These are phyloP conservation scores for Phoebastria nigripes DNA, from an alignment of 2,797 vertebrate species.

Conservation along the genomic window DNA sequence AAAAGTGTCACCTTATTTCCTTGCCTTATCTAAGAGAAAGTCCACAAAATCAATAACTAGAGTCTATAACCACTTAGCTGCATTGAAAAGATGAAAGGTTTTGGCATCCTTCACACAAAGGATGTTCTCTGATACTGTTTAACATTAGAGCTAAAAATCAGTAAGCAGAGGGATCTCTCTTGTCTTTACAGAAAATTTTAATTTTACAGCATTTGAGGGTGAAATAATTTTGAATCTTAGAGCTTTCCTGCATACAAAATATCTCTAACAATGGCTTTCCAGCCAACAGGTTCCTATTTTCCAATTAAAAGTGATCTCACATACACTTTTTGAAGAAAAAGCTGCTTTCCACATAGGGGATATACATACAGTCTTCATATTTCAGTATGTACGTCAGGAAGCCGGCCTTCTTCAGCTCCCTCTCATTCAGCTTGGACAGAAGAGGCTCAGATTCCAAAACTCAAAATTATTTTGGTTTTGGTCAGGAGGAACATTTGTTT, in stretches of 20 bases:
- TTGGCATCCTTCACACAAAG: not conserved
- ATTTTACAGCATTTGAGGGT: not conserved
- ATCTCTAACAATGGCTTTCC: not conserved
- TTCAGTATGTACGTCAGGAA: not conserved
- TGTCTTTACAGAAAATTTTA: not conserved
- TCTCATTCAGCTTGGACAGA: not conserved
- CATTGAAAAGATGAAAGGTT: not conserved
- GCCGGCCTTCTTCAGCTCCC: not conserved
- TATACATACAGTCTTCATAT: not conserved
- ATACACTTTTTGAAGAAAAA: not conserved
- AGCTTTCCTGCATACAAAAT: not conserved
- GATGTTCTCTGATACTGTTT: not conserved
- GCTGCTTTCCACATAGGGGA: not conserved
- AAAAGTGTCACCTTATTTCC: not conserved
- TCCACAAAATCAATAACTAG: not conserved
- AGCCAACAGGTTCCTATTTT: not conserved
- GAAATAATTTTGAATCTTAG: not conserved
- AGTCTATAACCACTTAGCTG: not conserved
- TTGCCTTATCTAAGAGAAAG: not conserved
- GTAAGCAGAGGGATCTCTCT: not conserved
- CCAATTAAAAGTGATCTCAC: not conserved
- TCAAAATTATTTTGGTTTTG: not conserved
- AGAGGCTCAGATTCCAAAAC: not conserved
- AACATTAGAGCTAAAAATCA: not conserved
- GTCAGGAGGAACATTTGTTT: not conserved